Evolutionary conservation across 2,113 vertebrate genomes (phyloP).

Genomic region (Elachura formosa): DNA sequence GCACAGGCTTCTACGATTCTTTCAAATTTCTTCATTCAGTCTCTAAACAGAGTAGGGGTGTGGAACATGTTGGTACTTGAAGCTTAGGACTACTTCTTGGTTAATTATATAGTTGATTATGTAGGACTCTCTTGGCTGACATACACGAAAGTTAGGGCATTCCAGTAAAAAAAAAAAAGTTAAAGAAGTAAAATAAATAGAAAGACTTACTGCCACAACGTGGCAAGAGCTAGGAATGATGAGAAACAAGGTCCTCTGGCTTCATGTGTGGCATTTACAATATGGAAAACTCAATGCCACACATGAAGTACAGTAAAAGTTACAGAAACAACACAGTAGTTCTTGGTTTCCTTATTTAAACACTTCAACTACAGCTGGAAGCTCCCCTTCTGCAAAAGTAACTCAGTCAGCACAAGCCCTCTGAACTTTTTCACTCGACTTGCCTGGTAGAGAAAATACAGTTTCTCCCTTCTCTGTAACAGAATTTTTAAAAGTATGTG

Average conservation of each 20-base stretch:
- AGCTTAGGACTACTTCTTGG: neutral
- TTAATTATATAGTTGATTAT: conserved; percentile 29
- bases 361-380: conserved; percentile 61
- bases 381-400: conserved; percentile 63
- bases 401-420: conserved; percentile 54
- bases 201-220: conserved; percentile 14
- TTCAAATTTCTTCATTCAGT: neutral
- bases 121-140: neutral
- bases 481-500: conserved; percentile 3
- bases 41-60: neutral
- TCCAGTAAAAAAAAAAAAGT: neutral
- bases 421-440: conserved; percentile 25
- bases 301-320: conserved; percentile 62
- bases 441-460: neutral
- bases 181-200: neutral
- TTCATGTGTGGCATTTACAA: conserved; percentile 64
- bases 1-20: neutral
- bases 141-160: neutral
- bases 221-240: conserved; percentile 35
- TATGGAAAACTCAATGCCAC: conserved; percentile 61
- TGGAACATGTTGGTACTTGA: neutral
- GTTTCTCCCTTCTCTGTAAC: neutral
- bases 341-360: conserved; percentile 73
- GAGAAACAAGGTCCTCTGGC: conserved; percentile 39
- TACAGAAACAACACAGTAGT: conserved; percentile 50